Base-by-base conservation (phyloP, 2,797 vertebrate genomes). In the Ammospiza maritima region DNA sequence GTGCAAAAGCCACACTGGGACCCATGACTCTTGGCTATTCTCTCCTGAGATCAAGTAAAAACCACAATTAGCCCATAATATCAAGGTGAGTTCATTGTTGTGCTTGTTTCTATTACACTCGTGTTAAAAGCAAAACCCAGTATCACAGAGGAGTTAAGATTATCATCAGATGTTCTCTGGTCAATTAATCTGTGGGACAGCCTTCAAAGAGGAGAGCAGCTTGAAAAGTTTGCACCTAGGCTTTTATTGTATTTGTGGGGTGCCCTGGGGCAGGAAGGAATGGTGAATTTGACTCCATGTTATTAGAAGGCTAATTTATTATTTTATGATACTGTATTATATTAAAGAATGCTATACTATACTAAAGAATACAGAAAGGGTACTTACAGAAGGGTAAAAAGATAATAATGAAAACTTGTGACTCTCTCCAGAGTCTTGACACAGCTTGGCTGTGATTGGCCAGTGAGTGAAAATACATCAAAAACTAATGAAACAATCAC, bases 1-100 rank as follows among this genome's bases (percentile, higher is more conserved):
- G 99, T 99, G 71, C 99, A 99, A 98, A 99, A 99, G 3, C 99
- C 99, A 17, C 99, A 99, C n/a, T 99, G 99, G 30, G 99, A 99
- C 16, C 99, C 99, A 21, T 99, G 99, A 91, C 98, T 98, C 96
- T 97, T 98, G 29, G 99, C 98, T 23, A 99, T 99, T 65, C 99
- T 98, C 95, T 99, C 99, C 99, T 99, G 85, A 54, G 40, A 94
- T 80, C 74, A 96, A 83, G 51, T 27, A 42, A 83, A 54, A 83
- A 14, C 18, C 25, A 47, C 7, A 7, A 89, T 92, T 56, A 93
- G 53, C 16, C 62, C 19, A 17, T 50, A 34, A 47, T 27, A 44
- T 29, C 25, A 65, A 30, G 2, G 26, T 6, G 20, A 82, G 25
- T 25, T 83, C 16, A 20, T 11, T n/a, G 15, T 15, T 70, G 25